Evolutionary conservation across 1,140 invertebrate genomes (phyloP), one percentile per base, ranked within the genome.

Genomic region (Leptinotarsa lineolata): DNA sequence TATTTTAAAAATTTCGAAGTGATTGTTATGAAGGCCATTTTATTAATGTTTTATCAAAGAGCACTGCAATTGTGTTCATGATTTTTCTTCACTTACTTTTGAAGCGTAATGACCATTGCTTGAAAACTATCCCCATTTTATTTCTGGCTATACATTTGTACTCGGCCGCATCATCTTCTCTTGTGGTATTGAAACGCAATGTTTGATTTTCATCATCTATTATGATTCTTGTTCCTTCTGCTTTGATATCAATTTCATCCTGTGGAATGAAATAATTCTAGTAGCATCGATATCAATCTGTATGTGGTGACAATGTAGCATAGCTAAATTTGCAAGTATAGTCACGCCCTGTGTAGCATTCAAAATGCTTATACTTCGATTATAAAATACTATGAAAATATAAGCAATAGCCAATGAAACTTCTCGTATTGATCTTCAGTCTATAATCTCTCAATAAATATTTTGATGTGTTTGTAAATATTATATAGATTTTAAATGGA

Each of bases 121-220:
- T 82, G 16, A 76, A 77, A n/a, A 76, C 80, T 16, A 48, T 72
- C 46, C 84, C 85, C 46, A 85, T 65, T 15, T 83, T 77, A 82
- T 86, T 88, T 8, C 11, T 18, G 16, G 82, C 84, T 21, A 81
- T 72, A 74, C 86, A 87, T 72, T 74, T 81, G 71, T 86, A 85
- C 18, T 79, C 71, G 20, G 85, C 86, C 74, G 85, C 84, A 71
- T 87, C 84, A 3, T 78, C 74, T 18, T 80, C 79, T 74, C 79
- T 81, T 4, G 85, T 79, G 69, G 80, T 79, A 0, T 75, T 77
- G 68, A 86, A 84, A 3, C 68, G 61, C 1, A 87, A 67, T 44
- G 73, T 77, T 12, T 76, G 72, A 8, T 78, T 76, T 58, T 83
- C 85, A 81, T 89, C 85, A 72, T 84, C 78, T 1, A 90, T 81